Evolutionary conservation across 2,888 invertebrate genomes (phyloP).

Genomic region (Ephialtes manifestator): DNA sequence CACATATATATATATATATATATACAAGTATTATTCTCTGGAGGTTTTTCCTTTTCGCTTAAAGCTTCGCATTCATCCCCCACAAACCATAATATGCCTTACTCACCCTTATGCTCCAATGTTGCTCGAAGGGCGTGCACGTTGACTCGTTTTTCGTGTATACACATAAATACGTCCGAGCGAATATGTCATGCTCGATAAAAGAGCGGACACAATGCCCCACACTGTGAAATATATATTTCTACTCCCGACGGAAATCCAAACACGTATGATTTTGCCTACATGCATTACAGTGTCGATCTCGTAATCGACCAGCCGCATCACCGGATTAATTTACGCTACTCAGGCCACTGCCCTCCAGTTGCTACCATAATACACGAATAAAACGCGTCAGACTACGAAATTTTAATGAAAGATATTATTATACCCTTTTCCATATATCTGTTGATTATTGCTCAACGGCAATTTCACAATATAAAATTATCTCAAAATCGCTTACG

Average conservation of each 20-base stretch:
- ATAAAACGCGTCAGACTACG: conserved; percentile 26
- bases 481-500: conserved; percentile 56
- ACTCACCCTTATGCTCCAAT: conserved; percentile 54
- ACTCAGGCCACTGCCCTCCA: neutral
- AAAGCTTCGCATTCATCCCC: conserved; percentile 46
- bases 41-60: conserved; percentile 62
- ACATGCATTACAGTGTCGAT: conserved; percentile 39
- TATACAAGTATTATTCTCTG: conserved; percentile 55
- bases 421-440: conserved; percentile 12
- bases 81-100: conserved; percentile 12
- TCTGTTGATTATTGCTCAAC: conserved; percentile 37
- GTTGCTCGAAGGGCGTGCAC: conserved; percentile 54
- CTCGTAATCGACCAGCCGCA: conserved; percentile 40
- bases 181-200: conserved; percentile 60
- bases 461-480: conserved; percentile 61
- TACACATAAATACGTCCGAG: conserved; percentile 48
- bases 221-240: conserved; percentile 14
- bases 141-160: conserved; percentile 42
- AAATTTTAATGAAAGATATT: conserved; percentile 52
- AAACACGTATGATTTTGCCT: conserved; percentile 2
- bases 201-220: conserved; percentile 48
- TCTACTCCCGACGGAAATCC: conserved; percentile 32
- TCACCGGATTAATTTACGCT: conserved; percentile 46
- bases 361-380: conserved; percentile 21
- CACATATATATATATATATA: neutral